These are phyloP conservation scores for Sinocyclocheilus rhinocerous DNA, from an alignment of 2,113 vertebrate genomes.

Conservation along the genomic window DNA sequence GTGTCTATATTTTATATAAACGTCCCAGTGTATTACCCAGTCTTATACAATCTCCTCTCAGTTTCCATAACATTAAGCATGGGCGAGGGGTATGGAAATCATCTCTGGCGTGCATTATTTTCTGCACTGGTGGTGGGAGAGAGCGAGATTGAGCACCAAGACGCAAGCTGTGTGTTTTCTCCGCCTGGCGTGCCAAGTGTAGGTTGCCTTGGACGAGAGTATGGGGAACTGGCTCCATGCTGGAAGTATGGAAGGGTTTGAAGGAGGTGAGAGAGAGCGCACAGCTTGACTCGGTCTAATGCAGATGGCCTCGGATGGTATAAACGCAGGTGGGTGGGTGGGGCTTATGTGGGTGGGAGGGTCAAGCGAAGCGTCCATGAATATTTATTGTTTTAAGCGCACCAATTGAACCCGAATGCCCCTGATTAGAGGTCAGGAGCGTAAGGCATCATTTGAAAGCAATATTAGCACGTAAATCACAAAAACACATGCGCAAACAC, in stretches of 20 bases:
- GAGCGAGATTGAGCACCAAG: slow-evolving; percentile 48
- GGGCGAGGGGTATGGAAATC: slow-evolving; percentile 56
- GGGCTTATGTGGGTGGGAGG: slow-evolving; percentile 55
- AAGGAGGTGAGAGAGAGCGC: slow-evolving; percentile 65
- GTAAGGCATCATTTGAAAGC: background rate
- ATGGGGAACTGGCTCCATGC: slow-evolving; percentile 66
- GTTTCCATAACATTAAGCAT: slow-evolving; percentile 56
- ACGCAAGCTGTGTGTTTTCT: slow-evolving; percentile 61
- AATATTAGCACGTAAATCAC: background rate
- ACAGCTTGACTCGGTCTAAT: slow-evolving; percentile 73
- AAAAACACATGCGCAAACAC: background rate
- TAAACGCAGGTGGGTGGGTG: slow-evolving; percentile 48
- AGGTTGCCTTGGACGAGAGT: slow-evolving; percentile 71
- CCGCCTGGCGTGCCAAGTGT: slow-evolving; percentile 75
- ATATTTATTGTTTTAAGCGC: slow-evolving; percentile 76
- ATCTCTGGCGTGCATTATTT: slow-evolving; percentile 56
- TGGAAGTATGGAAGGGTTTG: slow-evolving; percentile 62
- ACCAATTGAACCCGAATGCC: slow-evolving; percentile 65
- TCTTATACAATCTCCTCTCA: slow-evolving; percentile 48
- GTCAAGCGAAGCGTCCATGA: slow-evolving; percentile 68
- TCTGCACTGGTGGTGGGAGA: slow-evolving; percentile 55
- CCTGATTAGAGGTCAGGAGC: slow-evolving; percentile 52
- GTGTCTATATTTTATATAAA: slow-evolving; percentile 61
- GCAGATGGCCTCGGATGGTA: slow-evolving; percentile 73
- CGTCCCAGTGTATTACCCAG: slow-evolving; percentile 58